Evolutionary conservation across 2,888 invertebrate genomes (phyloP), one percentile per base, ranked within the genome.

Genomic region (Xanthorhoe spadicearia): DNA sequence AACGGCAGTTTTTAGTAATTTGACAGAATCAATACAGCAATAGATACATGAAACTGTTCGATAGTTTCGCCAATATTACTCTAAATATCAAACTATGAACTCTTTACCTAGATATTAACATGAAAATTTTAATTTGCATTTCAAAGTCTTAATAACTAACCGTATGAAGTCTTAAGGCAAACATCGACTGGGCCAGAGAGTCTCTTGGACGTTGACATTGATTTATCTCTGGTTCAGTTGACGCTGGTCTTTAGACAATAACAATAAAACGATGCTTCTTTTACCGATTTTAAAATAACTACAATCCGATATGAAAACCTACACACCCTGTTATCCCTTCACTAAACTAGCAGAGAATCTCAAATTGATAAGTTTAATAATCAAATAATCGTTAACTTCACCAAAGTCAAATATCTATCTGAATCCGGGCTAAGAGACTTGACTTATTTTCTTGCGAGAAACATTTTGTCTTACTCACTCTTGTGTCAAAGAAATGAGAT

Each of bases 291-390:
- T 55, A 60, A 59, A 69, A 46, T 68, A 74, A 74, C 71, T 72
- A 72, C 73, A 32, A 23, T 67, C 66, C 69, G 68, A 74, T 77
- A 74, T 69, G 67, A 72, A 23, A 71, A 73, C 67, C 78, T 84
- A 83, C 79, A 79, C 80, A 87, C 87, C 87, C 88, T 88, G 87
- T 85, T 76, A 75, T 73, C 83, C 84, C 73, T 77, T 74, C 71
- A 70, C 53, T 72, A 53, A 64, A 52, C 68, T 70, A 72, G 70
- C 66, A 72, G 67, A 73, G 71, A 74, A 72, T 70, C 51, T 52
- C 49, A 23, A 52, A 69, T 66, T 43, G 1, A 43, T 13, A 13
- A 43, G 10, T 13, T 43, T 13, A 4, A 9, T 52, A 64, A 63
- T 32, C 32, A 32, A 32, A 32, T 32, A 32, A 6, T 32, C 32